Evolutionary conservation across 2,113 vertebrate species (phyloP), one percentile per base, ranked within the genome.

Genomic region (Penelope pileata): DNA sequence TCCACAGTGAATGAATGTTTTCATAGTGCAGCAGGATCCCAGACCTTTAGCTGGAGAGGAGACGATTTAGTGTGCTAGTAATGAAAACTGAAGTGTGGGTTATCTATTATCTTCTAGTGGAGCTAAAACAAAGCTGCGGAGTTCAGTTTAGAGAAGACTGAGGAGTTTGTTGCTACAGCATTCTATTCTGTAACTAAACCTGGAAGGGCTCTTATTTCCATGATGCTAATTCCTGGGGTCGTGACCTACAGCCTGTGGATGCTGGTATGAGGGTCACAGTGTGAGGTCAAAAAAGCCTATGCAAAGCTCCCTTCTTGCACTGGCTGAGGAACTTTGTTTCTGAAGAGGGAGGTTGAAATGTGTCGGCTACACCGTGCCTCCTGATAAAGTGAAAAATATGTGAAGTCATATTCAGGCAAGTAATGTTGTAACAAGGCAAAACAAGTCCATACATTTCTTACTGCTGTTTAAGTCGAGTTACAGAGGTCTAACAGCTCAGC

Each of bases 161-260:
- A 93, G 62, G 90, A 82, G 86, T 90, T 93, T 91, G 40, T 83
- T 91, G 74, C 92, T 96, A 69, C 93, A 77, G 73, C 76, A 74
- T 97, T 96, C 86, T 94, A 78, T 95, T 97, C 94, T 94, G 85
- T 94, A 93, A 95, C 95, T 96, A 90, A 96, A 96, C 91, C 94
- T 95, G 94, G 68, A 67, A 90, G 82, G 81, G 91, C 95, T 95
- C 66, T 97, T 90, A 90, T 94, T 97, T 97, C 95, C 95, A 90
- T 77, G 85, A 96, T 97, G 97, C 95, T 97, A 96, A 97, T 97
- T 97, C 94, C 51, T 63, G 96, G 96, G 97, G 97, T 98, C 96
- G 4, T 97, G 98, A 98, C 97, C 95, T 91, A 75, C 16, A 94
- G 95, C 93, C 97, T 97, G 96, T 95, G 96, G 94, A 94, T 94